Percentiles rank a stretch among this genome's conserved stretches.
These are phyloP conservation scores for Chloroclystis v-ata DNA, from an alignment of 2,888 invertebrate genomes.

Conservation along the genomic window DNA sequence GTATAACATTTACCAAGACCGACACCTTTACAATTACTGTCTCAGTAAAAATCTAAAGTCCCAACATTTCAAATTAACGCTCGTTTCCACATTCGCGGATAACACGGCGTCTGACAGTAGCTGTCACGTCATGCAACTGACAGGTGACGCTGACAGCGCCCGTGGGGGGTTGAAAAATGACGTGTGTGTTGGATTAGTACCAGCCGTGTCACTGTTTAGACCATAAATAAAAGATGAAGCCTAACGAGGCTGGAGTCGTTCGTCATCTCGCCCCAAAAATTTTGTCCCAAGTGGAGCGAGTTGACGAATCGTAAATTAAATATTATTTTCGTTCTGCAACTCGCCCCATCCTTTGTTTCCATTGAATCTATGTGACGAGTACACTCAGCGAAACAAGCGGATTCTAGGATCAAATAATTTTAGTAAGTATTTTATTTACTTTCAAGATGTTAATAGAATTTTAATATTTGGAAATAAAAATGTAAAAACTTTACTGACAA, in stretches of 20 bases:
- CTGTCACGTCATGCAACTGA: constrained; percentile 41
- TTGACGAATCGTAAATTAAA: too few species aligned
- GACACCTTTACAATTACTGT: constrained; percentile 1
- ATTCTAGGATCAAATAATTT: too few species aligned
- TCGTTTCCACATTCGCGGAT: constrained; percentile 26
- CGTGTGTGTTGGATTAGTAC: constrained; percentile 22
- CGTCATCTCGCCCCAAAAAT: not conserved
- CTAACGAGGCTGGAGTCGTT: not conserved
- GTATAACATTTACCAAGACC: not conserved
- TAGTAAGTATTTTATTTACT: too few species aligned
- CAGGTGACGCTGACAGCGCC: constrained; percentile 30
- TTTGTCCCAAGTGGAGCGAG: too few species aligned
- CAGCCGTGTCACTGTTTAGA: constrained; percentile 8
- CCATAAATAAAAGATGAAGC: constrained; percentile 10
- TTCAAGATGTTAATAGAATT: too few species aligned
- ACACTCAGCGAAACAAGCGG: too few species aligned
- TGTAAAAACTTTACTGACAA: too few species aligned
- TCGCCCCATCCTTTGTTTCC: too few species aligned
- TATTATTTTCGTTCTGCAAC: too few species aligned
- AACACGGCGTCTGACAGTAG: constrained; percentile 38
- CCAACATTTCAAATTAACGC: constrained; percentile 12
- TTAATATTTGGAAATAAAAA: too few species aligned
- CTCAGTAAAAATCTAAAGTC: not conserved
- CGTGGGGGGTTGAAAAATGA: constrained; percentile 33
- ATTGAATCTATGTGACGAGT: too few species aligned